Percentiles rank a stretch among this genome's conserved stretches.
phyloP scores from a whole-genome alignment of 1,140 invertebrate species.

The Cepaea nemoralis region DNA sequence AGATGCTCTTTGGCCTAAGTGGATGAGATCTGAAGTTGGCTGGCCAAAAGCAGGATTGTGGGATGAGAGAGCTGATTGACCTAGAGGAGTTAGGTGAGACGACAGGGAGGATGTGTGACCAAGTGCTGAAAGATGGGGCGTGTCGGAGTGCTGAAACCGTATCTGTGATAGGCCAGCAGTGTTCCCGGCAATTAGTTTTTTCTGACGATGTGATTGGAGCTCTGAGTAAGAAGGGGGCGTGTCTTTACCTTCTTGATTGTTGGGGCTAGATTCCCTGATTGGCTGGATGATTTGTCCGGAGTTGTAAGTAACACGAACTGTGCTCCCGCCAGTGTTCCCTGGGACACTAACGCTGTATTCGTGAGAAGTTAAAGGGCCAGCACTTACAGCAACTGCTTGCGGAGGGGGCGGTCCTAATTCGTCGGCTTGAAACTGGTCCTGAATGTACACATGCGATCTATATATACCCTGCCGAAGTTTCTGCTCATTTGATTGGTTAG shows the following conservation, averaged over 20 bases:
- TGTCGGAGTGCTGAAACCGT: not conserved
- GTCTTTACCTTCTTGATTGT: not conserved
- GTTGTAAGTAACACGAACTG: not conserved
- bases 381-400: not conserved
- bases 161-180: not conserved
- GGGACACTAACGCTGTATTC: not conserved
- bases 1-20: not conserved
- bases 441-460: not conserved
- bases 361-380: not conserved
- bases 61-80: not conserved
- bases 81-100: not conserved
- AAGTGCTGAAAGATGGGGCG: not conserved
- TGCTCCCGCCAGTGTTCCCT: not conserved
- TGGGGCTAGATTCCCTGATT: not conserved
- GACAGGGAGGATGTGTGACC: not conserved
- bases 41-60: not conserved
- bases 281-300: not conserved
- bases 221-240: slow-evolving; percentile 24
- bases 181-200: not conserved
- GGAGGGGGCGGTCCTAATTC: slow-evolving; percentile 14
- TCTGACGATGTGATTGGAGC: not conserved
- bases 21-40: not conserved
- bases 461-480: not conserved
- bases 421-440: slow-evolving; percentile 12
- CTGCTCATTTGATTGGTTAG: not conserved